Base-by-base conservation (phyloP, 2,113 vertebrate species). In the Orthonyx spaldingii region DNA sequence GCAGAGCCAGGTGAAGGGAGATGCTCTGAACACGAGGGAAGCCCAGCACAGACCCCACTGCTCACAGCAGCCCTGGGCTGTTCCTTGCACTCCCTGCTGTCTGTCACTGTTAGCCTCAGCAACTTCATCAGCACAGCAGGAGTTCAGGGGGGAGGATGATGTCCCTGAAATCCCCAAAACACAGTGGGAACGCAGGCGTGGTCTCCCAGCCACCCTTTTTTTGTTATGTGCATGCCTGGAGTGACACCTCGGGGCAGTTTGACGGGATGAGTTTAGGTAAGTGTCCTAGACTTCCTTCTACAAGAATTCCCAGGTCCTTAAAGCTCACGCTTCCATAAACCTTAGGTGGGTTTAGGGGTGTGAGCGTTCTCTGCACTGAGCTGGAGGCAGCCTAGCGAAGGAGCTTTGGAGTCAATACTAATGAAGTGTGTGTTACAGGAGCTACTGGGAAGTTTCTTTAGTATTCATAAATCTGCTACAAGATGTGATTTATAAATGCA, bases 151-250 rank as follows among this genome's bases (percentile, higher is more conserved):
- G 55, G 39, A 42, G 37, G 41, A 16, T 9, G 32, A 18, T 9
- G 42, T 4, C 11, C 4, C 9, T 57, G 60, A 8, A 55, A 59
- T 12, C 5, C 78, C 42, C 7, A 24, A n/a, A 84, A 3, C 22
- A 4, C 28, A 10, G 30, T 3, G 9, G 57, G 20, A 42, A 8
- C 0, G 0, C 16, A 9, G 61, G n/a, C 2, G 1, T 19, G 8
- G 33, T 79, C 13, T 57, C 37, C 7, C 47, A 26, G 39, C 32
- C 33, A 0, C 20, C 41, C 21, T n/a, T 59, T 21, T 24, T n/a
- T 22, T 53, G 0, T 11, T 13, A 5, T 9, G 17, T 33, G 3
- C 13, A 0, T 22, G 39, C 5, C 52, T 41, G 8, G 16, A 35
- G 18, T 3, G 6, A 42, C 35, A 24, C n/a, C 39, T 52, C 1